Evolutionary conservation across 23 tunicate species (phyloP), one percentile per base, ranked within the genome.

Genomic region (Trididemnum clinides): DNA sequence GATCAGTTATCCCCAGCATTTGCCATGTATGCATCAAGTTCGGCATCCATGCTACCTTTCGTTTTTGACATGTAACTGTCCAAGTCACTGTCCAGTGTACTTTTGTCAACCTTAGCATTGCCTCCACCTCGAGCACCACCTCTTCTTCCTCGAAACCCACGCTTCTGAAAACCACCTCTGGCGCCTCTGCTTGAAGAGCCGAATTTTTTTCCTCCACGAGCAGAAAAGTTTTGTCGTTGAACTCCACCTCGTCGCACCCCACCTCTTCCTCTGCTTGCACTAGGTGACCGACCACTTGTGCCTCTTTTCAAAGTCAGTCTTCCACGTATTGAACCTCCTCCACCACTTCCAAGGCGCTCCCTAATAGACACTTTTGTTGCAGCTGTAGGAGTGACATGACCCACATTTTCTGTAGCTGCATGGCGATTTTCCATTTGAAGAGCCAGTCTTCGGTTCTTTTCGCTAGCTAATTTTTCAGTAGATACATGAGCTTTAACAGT

Each of bases 401-500:
- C 88, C 0, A 78, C 57, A 29, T 84, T 88, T 5, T 77, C 84
- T 73, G 77, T 85, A 35, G 86, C 90, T 10, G 97, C 57, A 1
- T 90, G 91, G 5, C 97, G 82, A 35, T 89, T 85, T 85, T 94
- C 98, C 98, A 94, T 94, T 65, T 94, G 98, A 75, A 85, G 94
- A 19, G 98, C 93, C 31, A 94, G 87, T 37, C 92, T 80, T 34
- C 98, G 87, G 57, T 94, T 94, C 34, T 94, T 94, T 72, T 89
- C 98, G 66, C 94, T 89, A 15, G 98, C 98, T 50, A 88, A 38
- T 74, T 89, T 81, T 22, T 76, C 85, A 21, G 86, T 86, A 23
- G 88, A 72, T 19, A 74, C 80, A 75, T 87, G 85, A 6, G 86
- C 75, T 28, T 71, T 59, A 21, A 83, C 84, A 4, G 90, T 72